Percentiles rank a stretch among this genome's conserved stretches.
phyloP scores from a whole-genome alignment of 37 sponge, comb jelly and placozoan genomes.

The Chondrilla cf. caribensis region DNA sequence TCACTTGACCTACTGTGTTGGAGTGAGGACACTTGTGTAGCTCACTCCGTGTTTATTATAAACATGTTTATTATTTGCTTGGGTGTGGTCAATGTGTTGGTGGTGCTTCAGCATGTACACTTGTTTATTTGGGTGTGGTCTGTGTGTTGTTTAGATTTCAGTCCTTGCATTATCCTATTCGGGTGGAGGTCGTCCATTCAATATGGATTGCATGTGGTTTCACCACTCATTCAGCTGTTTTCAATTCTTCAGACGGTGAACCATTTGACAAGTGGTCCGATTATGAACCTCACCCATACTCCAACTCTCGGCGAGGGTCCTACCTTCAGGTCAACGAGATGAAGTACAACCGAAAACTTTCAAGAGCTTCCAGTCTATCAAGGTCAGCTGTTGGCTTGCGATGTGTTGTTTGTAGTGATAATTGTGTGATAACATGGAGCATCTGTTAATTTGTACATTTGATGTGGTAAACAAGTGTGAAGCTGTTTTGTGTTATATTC shows the following conservation, averaged over 20 bases:
- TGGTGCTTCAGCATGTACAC: no score
- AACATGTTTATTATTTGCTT: no score
- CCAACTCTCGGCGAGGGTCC: not conserved
- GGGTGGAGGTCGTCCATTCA: not conserved
- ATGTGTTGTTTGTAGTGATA: no score
- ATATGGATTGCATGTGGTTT: not conserved
- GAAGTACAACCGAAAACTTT: not conserved
- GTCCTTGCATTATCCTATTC: no score
- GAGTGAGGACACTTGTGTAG: no score
- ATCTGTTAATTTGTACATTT: not conserved
- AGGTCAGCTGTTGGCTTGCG: not conserved
- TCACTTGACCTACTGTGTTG: no score
- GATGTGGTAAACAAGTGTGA: not conserved
- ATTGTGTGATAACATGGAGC: no score
- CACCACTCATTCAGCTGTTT: not conserved
- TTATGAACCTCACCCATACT: not conserved
- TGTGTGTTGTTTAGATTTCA: no score
- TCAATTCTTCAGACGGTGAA: not conserved
- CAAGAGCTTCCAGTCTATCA: conserved; percentile 4
- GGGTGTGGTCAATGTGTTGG: no score
- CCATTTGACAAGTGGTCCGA: not conserved
- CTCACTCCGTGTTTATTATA: no score
- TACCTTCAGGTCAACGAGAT: not conserved
- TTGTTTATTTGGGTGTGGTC: no score
- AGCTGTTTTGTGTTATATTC: not conserved